phyloP scores from a whole-genome alignment of 1,140 invertebrate species.

The Stegodyphus mimosarum region DNA sequence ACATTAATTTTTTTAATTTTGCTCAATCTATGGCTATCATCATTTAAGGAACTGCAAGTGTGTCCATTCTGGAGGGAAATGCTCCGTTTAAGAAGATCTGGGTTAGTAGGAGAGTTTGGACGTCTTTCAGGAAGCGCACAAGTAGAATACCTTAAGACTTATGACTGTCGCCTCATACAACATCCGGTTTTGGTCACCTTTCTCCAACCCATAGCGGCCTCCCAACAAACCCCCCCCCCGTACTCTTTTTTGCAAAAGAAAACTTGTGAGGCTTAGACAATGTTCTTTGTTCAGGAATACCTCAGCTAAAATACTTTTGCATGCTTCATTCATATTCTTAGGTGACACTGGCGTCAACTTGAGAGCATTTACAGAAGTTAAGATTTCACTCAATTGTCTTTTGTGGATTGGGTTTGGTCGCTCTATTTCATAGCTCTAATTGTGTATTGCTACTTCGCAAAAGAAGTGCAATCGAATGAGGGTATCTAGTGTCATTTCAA shows the following conservation, averaged over 20 bases:
- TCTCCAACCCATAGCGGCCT: background rate
- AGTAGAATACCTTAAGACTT: background rate
- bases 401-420: background rate
- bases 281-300: too few relatives aligned
- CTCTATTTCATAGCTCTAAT: slow-evolving; percentile 7
- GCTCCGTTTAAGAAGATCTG: background rate
- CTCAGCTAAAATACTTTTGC: too few relatives aligned
- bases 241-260: too few relatives aligned
- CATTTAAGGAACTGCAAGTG: too few relatives aligned
- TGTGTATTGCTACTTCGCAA: background rate
- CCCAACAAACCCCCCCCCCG: too few relatives aligned
- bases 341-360: too few relatives aligned
- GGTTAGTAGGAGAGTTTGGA: slow-evolving; percentile 24
- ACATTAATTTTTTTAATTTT: too few relatives aligned
- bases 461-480: slow-evolving; percentile 11
- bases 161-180: background rate
- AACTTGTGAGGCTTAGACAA: too few relatives aligned
- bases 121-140: background rate
- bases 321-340: too few relatives aligned
- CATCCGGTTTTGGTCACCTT: slow-evolving; percentile 44
- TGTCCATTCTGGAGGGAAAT: too few relatives aligned
- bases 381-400: background rate
- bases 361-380: too few relatives aligned
- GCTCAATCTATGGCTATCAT: too few relatives aligned
- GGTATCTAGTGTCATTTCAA: slow-evolving; percentile 23